Percentiles rank a stretch among this genome's conserved stretches.
phyloP scores from a whole-genome alignment of 2,797 vertebrate species.

The Mus caroli region DNA sequence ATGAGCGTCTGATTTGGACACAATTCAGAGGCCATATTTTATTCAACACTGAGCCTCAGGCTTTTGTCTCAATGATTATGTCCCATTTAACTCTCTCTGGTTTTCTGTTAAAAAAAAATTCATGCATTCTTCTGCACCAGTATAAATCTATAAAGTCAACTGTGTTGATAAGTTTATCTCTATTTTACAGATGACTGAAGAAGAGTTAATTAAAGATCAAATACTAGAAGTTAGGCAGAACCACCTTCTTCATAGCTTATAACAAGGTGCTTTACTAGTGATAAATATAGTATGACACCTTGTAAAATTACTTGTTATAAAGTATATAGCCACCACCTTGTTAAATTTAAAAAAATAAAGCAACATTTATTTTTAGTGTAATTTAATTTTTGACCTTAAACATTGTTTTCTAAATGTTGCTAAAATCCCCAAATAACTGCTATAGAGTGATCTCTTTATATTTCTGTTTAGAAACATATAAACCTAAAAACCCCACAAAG shows the following conservation, averaged over 20 bases:
- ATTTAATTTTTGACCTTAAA: background rate
- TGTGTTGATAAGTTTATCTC: background rate
- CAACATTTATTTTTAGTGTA: conserved; percentile 39
- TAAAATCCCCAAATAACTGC: background rate
- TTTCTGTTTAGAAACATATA: conserved; percentile 35
- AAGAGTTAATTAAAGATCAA: background rate
- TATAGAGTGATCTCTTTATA: conserved; percentile 46
- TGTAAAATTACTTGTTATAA: conserved; percentile 19
- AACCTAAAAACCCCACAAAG: background rate
- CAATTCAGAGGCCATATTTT: background rate
- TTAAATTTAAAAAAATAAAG: conserved; percentile 6
- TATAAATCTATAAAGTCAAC: background rate
- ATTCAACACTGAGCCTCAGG: background rate
- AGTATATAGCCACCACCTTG: background rate
- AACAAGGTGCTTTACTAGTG: background rate
- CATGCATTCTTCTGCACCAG: background rate
- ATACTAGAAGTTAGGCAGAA: background rate
- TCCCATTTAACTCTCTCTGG: background rate
- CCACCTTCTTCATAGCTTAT: background rate
- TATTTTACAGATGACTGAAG: background rate
- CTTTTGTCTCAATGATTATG: background rate
- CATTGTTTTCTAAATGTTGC: background rate
- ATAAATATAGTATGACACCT: background rate
- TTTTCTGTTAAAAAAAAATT: background rate
- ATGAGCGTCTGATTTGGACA: background rate